Base-by-base conservation (phyloP, 2,113 vertebrate species). In the Synodontis membranacea region DNA sequence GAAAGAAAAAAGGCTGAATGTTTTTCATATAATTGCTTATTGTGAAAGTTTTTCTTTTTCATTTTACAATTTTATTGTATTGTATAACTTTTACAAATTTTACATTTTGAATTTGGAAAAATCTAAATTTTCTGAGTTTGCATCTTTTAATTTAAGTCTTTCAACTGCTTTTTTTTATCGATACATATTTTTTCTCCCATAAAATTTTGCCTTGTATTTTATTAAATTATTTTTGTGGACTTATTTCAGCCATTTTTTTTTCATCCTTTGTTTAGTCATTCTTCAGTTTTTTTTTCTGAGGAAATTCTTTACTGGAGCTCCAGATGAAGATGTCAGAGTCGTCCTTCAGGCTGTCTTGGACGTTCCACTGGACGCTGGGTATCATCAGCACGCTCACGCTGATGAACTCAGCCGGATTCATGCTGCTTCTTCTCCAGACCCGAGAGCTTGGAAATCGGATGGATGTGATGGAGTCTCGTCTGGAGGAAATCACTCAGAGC, bases 341-440 rank as follows among this genome's bases (percentile, higher is more conserved):
- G 19, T 80, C 42, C 1, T 9, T 19, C 39, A 91, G 91, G 79
- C 89, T 94, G 92, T 93, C 94, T 1, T 87, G 94, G 89, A 92
- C 89, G 11, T 91, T 96, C 91, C 93, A 94, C 9, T 75, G 92
- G 50, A 87, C 94, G 28, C 91, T 97, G 88, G 95, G 92, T 0
- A 94, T 94, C 4, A 84, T 96, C 1, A 96, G 94, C 14, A 79
- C 93, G 6, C 86, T 97, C 58, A 94, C 95, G 0, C 88, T 96
- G 72, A 90, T 97, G n/a, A 98, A 96, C 91, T 95, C 95, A 0
- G 93, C 94, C 44, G 96, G 95, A 62, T 95, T 97, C 0, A 88
- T 97, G 82, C 95, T 97, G 80, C 92, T 97, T 60, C 84, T 98
- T 90, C 91, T 95, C 74, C 96, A 96, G 93, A 96, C 96, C 93